phyloP scores from a whole-genome alignment of 30 jellyfish, hydroid and myxozoan species.

The Euphysa ruthae region DNA sequence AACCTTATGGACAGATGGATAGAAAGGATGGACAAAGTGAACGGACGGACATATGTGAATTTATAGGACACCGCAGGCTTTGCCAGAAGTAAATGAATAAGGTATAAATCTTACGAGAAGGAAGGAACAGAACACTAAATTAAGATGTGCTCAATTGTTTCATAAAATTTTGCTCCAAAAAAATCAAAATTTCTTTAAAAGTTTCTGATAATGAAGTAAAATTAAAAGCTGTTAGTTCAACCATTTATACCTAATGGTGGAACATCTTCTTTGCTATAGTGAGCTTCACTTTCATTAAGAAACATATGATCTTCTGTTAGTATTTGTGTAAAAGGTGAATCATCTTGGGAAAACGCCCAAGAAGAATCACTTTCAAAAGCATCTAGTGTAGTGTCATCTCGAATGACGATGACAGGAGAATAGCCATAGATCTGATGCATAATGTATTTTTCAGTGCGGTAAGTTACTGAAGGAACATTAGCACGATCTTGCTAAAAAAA shows the following conservation, averaged over 20 bases:
- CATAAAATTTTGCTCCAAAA: too few relatives aligned
- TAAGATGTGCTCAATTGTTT: too few relatives aligned
- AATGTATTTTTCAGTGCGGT: constrained; percentile 1
- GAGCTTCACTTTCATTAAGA: background rate
- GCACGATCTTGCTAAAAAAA: background rate
- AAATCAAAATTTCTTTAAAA: too few relatives aligned
- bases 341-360: constrained; percentile 48
- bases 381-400: constrained; percentile 56
- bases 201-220: too few relatives aligned
- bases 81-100: too few relatives aligned
- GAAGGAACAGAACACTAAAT: too few relatives aligned
- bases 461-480: background rate
- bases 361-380: constrained; percentile 59
- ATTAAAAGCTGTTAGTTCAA: too few relatives aligned
- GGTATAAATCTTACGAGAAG: too few relatives aligned
- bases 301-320: constrained; percentile 12
- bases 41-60: too few relatives aligned
- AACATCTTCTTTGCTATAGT: background rate
- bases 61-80: too few relatives aligned
- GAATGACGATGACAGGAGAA: constrained; percentile 44
- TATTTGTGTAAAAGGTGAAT: constrained; percentile 29
- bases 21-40: too few relatives aligned
- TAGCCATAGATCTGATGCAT: constrained; percentile 35
- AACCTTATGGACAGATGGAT: too few relatives aligned
- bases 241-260: constrained; percentile 7